Conservation (phyloP, 2,888 invertebrate species). For the Eubasilissa splendida region DNA sequence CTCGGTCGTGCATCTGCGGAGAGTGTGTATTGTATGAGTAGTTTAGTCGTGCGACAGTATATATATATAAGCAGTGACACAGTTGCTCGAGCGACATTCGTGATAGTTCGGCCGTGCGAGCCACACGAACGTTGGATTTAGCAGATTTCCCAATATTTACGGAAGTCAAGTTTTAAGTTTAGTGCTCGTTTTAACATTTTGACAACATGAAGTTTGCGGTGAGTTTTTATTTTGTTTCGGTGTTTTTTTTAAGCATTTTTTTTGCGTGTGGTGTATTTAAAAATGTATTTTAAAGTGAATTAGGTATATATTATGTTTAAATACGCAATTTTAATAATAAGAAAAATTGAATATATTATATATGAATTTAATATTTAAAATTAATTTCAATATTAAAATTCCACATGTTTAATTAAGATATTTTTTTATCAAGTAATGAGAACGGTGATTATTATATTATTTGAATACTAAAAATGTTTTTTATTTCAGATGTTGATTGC, state of each 20-base stretch:
- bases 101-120: not conserved
- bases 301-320: no score
- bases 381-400: no score
- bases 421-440: not conserved
- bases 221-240: constrained; percentile 63
- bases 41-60: not conserved
- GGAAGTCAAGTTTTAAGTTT: constrained; percentile 34
- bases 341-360: no score
- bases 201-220: constrained; percentile 73
- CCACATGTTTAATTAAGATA: no score
- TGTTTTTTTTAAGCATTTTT: no score
- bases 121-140: constrained; percentile 22
- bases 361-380: no score
- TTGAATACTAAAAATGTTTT: not conserved
- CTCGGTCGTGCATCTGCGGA: constrained; percentile 63
- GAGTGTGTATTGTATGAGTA: not conserved
- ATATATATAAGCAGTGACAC: constrained; percentile 40
- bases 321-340: no score
- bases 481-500: constrained; percentile 46
- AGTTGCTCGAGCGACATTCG: constrained; percentile 33
- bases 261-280: no score
- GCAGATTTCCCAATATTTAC: not conserved
- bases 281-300: no score
- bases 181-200: constrained; percentile 63
- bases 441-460: not conserved